These are phyloP conservation scores for Pseudotriccus pelzelni DNA, from an alignment of 2,797 vertebrate genomes.

Conservation along the genomic window DNA sequence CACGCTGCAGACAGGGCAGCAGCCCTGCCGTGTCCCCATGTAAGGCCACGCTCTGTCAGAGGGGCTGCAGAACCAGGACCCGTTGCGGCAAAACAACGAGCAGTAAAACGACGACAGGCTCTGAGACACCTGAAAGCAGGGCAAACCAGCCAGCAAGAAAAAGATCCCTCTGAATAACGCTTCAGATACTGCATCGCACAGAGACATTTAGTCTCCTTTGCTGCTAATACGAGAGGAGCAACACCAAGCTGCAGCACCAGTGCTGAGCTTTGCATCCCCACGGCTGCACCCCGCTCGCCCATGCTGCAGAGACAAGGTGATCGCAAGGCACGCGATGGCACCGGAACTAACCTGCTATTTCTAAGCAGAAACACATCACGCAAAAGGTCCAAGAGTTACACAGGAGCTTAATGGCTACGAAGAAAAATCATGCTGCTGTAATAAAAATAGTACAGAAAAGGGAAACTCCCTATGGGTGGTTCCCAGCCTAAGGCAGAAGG, in stretches of 20 bases:
- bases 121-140: neutral
- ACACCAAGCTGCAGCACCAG: neutral
- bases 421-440: neutral
- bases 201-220: neutral
- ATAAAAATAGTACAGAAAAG: constrained; percentile 20
- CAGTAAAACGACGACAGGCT: neutral
- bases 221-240: neutral
- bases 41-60: accelerated
- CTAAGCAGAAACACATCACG: neutral
- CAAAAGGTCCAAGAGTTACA: neutral
- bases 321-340: neutral
- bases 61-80: neutral
- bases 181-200: neutral
- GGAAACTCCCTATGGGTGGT: constrained; percentile 6
- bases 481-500: neutral
- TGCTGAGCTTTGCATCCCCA: neutral
- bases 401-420: neutral
- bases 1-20: neutral
- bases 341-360: neutral
- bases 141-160: neutral
- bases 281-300: neutral
- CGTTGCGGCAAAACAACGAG: accelerated
- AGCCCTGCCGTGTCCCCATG: accelerated
- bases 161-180: neutral
- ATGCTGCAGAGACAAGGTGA: neutral